Percentiles rank a stretch among this genome's conserved stretches.
phyloP scores from a whole-genome alignment of 1,140 invertebrate species.

The Leptestheria dahalacensis region DNA sequence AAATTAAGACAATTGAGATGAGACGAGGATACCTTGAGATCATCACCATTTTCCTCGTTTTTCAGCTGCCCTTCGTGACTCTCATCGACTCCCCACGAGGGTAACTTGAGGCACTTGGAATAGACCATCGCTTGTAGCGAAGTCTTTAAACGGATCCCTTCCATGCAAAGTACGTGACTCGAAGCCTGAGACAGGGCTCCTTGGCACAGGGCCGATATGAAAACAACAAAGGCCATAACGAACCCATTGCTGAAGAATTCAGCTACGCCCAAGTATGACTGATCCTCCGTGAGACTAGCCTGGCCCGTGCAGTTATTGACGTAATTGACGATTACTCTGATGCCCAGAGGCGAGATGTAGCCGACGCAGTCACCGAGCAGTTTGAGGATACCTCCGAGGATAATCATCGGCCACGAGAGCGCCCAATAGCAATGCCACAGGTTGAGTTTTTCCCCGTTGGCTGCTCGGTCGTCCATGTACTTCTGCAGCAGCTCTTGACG shows the following conservation, averaged over 20 bases:
- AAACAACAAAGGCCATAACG: slow-evolving; percentile 51
- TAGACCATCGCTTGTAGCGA: slow-evolving; percentile 43
- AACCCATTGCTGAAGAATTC: slow-evolving; percentile 62
- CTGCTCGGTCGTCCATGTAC: slow-evolving; percentile 3
- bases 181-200: slow-evolving; percentile 69
- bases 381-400: slow-evolving; percentile 53
- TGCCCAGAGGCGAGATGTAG: slow-evolving; percentile 57
- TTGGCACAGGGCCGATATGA: slow-evolving; percentile 55
- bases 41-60: background rate
- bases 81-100: slow-evolving; percentile 5
- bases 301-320: slow-evolving; percentile 26
- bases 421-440: slow-evolving; percentile 51
- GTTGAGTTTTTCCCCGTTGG: slow-evolving; percentile 5
- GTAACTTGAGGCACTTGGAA: slow-evolving; percentile 18
- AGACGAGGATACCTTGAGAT: background rate
- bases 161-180: slow-evolving; percentile 61
- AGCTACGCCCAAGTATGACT: slow-evolving; percentile 29
- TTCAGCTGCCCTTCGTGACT: background rate
- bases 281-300: background rate
- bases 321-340: slow-evolving; percentile 54
- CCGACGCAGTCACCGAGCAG: slow-evolving; percentile 58
- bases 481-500: slow-evolving; percentile 1
- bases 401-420: slow-evolving; percentile 53
- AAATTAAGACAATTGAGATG: no score
- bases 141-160: slow-evolving; percentile 60